Evolutionary conservation across 1,140 invertebrate genomes (phyloP), one percentile per base, ranked within the genome.

Genomic region (Polyergus mexicanus): DNA sequence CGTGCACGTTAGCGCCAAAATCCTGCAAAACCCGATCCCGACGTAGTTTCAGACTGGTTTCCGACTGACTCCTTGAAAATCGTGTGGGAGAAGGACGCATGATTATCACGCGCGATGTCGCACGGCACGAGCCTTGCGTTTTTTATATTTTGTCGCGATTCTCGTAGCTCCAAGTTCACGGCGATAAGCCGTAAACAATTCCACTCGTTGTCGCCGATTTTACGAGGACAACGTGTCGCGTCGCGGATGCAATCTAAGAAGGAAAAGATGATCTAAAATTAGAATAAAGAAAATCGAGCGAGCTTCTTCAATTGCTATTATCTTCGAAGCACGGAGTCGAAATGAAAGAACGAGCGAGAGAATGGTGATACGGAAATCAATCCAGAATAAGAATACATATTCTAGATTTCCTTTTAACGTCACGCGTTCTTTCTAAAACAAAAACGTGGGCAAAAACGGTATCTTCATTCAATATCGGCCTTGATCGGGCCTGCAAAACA

Each of bases 21-120:
- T 89, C 87, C 74, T 89, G 88, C 87, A 84, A 89, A 89, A 89
- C 87, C 65, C 84, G 77, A 86, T 86, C 68, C 76, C 47, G 62
- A 63, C 54, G 38, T n/a, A 58, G 66, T 60, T 77, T 41, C 75
- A 60, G 65, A 63, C 74, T 72, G 78, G 85, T 60, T 86, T 51
- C 32, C 65, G 47, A 74, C 84, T 54, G 58, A 22, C 51, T 62
- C 44, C 19, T 38, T 47, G 56, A 51, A 51, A 58, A 69, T n/a
- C 35, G n/a, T 44, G 65, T 25, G 76, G 77, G 84, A 85, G 66
- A 56, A 83, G 65, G 78, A 84, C 32, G 44, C 58, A 16, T 54
- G 58, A 74, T 77, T 62, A 62, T 38, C 47, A 47, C 69, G 60
- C 81, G 81, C 81, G 71, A 76, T 60, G 58, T 84, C 72, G 81